A percentile compares a stretch with the other conserved stretches of the same genome.
Conservation (phyloP, 2,888 invertebrate genomes). For the Clunio marinus region DNA sequence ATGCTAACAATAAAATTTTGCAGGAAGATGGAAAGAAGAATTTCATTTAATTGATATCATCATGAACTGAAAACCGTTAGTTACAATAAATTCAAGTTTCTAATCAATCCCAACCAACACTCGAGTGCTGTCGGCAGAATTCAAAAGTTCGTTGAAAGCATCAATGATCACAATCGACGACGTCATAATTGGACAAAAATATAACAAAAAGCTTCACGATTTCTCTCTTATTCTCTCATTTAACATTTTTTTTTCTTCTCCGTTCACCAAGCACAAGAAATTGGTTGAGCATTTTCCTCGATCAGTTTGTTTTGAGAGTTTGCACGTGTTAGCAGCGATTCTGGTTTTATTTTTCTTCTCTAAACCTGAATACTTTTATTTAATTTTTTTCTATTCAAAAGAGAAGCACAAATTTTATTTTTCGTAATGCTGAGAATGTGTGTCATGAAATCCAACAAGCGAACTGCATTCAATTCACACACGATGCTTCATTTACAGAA, state of each 20-base stretch:
- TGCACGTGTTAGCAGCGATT: not conserved
- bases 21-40: no score
- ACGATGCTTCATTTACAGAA: not conserved
- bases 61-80: no score
- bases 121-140: no score
- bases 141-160: no score
- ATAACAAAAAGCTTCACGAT: not conserved
- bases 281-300: not conserved
- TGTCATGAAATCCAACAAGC: not conserved
- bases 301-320: not conserved
- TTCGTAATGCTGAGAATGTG: conserved; percentile 10
- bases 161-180: no score
- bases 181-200: no score
- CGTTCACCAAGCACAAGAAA: not conserved
- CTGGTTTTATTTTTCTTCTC: no score
- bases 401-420: not conserved
- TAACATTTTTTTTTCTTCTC: not conserved
- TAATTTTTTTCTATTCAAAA: not conserved
- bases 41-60: no score
- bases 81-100: no score
- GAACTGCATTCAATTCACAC: not conserved
- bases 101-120: no score
- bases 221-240: not conserved
- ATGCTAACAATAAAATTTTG: no score
- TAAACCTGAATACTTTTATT: no score